Base-by-base conservation (phyloP, 2,888 invertebrate species). In the Scaptomyza caliginosa region DNA sequence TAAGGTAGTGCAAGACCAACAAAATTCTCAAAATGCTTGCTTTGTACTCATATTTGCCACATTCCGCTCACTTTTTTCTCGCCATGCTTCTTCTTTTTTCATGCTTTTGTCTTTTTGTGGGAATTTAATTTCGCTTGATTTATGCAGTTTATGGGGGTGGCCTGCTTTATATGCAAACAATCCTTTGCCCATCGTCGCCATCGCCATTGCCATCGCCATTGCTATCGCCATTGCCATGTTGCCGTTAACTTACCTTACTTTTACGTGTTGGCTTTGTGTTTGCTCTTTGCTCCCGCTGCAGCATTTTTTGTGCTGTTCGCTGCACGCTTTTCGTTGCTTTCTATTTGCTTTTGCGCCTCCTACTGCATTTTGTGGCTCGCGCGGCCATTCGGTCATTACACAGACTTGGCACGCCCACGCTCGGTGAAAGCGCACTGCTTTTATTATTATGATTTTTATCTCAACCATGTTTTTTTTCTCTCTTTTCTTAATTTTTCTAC, bases 71-170 rank as follows among this genome's bases (percentile, higher is more conserved):
- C 46, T 32, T 36, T 46, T 59, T 46, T 45, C 36, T 43, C 8
- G 1, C 34, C 17, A 21, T 28, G 46, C 59, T 42, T 60, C 51
- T 52, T 17, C 59, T 59, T 55, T n/a, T 59, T 57, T 49, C 68
- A 58, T 54, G 57, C 49, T 57, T 17, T 30, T 67, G 55, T 65
- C 56, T 62, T 60, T 65, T 65, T 49, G 54, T 59, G 52, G 51
- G 64, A 83, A 87, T 87, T 83, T 74, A 85, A 83, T 83, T 87
- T 87, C 62, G 64, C 79, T 76, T 87, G 86, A 83, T 83, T 83
- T 83, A 87, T 83, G 87, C 86, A 76, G 69, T 72, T 86, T 77
- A 63, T 63, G 63, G 49, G 68, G 50, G 60, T 64, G 69, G 19
- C 46, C 59, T 59, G 62, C 67, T 56, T 70, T 74, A 64, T 71